phyloP scores from a whole-genome alignment of 1,140 invertebrate species.

The Brachionus manjavacas region DNA sequence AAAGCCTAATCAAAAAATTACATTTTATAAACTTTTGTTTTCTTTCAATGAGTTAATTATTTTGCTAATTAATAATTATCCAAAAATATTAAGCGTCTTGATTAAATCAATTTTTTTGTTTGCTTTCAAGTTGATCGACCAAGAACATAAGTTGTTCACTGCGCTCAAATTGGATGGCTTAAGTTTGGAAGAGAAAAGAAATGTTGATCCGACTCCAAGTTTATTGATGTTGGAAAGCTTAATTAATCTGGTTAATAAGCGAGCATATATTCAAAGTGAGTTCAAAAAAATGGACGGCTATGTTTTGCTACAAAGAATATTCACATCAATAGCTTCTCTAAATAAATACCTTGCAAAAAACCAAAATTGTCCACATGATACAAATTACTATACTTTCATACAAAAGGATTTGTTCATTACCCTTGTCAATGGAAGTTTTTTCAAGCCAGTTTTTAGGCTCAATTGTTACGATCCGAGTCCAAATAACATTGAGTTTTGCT shows the following conservation, averaged over 20 bases:
- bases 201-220: neutral
- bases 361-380: neutral
- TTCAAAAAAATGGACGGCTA: conserved; percentile 39
- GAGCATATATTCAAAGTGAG: neutral
- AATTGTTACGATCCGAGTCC: neutral
- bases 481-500: neutral
- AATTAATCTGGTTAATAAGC: neutral
- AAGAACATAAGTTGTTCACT: conserved; percentile 9
- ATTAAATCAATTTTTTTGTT: too few relatives aligned
- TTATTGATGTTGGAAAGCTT: neutral
- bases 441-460: neutral
- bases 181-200: neutral
- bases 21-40: too few relatives aligned
- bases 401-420: neutral
- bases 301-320: neutral
- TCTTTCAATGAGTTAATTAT: too few relatives aligned
- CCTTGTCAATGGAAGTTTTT: conserved; percentile 12
- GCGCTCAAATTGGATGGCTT: neutral
- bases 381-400: neutral
- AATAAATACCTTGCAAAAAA: conserved; percentile 4
- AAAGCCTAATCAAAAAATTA: too few relatives aligned
- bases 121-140: conserved; percentile 9
- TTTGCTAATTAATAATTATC: too few relatives aligned
- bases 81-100: too few relatives aligned
- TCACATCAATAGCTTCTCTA: conserved; percentile 3